Evolutionary conservation across 2,113 vertebrate genomes (phyloP), one percentile per base, ranked within the genome.

Genomic region (Archocentrus centrarchus): DNA sequence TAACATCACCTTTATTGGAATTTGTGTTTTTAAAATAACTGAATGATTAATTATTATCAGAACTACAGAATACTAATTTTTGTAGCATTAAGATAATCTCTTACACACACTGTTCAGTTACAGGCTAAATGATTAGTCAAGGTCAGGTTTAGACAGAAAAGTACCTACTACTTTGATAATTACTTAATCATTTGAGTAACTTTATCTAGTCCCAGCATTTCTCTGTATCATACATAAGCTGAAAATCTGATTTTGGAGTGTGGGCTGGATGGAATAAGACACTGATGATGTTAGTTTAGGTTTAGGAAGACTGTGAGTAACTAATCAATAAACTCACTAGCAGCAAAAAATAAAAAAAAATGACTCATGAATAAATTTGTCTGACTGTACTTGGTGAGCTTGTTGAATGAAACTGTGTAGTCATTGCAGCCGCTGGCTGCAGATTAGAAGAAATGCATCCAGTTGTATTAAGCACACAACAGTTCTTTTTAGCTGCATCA

Each of bases 401-500:
- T 39, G 14, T 0, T 81, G 9, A 83, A n/a, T 22, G 17, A 35
- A 37, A 8, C 5, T 61, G 2, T 37, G 27, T 27, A 35, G 59
- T 79, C 27, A 30, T 1, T 18, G 44, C 30, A 22, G 44, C 18
- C 6, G 10, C 30, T 37, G 17, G n/a, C 10, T 13, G 24, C 27
- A 32, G 10, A 18, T 58, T 39, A 41, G 4, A 27, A 58, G 47
- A 50, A 50, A 55, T 14, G 68, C 50, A 59, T 11, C 35, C 57
- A 44, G 30, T 30, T 59, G 15, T 75, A 79, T 50, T 13, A 30
- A 75, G 35, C 11, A 39, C n/a, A 64, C 57, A 37, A 7, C 24
- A 3, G 59, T 2, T 59, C 0, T 39, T 57, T 39, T 70, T 53
- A 53, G 75, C 73, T 70, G 9, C 20, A 64, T 88, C 83, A 84